Evolutionary conservation across 1,140 invertebrate genomes (phyloP).

Genomic region (Musca vetustissima): DNA sequence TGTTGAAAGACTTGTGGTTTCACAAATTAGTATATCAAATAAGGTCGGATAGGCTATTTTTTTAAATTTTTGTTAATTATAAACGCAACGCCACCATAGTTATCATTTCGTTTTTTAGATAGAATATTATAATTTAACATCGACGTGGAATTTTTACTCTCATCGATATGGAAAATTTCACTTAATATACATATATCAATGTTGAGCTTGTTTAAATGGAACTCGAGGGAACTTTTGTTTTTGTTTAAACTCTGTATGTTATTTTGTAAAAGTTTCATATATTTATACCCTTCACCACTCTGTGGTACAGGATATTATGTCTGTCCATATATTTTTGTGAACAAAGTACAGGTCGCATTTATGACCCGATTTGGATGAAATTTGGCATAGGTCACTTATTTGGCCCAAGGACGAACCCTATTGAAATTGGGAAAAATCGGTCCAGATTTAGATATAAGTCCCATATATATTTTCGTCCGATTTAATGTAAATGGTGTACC

Average conservation of each 20-base stretch:
- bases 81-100: conserved; percentile 2
- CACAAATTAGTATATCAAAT: background rate
- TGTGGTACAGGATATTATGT: too few species aligned
- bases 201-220: background rate
- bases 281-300: too few species aligned
- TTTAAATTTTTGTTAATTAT: background rate
- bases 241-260: background rate
- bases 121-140: background rate
- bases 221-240: background rate
- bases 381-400: too few species aligned
- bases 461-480: too few species aligned
- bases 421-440: too few species aligned
- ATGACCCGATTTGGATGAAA: too few species aligned
- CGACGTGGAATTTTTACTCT: background rate
- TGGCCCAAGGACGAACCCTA: too few species aligned
- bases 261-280: background rate
- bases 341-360: too few species aligned
- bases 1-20: background rate
- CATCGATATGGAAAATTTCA: background rate
- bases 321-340: too few species aligned
- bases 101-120: background rate
- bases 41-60: background rate
- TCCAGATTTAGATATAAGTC: too few species aligned
- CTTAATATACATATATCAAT: background rate
- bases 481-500: too few species aligned